These are phyloP conservation scores for Electrophaes corylata DNA, from an alignment of 2,888 invertebrate species.

Conservation along the genomic window DNA sequence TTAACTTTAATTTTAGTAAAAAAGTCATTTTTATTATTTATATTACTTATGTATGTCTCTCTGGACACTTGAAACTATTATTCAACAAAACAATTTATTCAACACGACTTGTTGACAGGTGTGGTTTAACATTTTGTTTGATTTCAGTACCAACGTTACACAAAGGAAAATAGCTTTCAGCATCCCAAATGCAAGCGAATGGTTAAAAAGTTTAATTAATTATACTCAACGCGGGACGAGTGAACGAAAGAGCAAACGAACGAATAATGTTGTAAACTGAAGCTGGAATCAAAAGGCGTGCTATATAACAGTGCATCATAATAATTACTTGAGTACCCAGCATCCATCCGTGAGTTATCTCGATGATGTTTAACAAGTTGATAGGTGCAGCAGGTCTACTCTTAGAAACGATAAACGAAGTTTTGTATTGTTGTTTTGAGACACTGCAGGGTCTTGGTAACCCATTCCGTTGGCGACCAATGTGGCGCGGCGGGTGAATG, in stretches of 20 bases:
- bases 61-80: background rate
- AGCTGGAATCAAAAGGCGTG: background rate
- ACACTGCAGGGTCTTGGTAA: too few species aligned
- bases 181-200: slow-evolving; percentile 15
- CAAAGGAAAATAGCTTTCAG: slow-evolving; percentile 10
- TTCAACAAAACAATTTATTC: background rate
- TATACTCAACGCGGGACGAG: slow-evolving; percentile 19
- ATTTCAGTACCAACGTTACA: slow-evolving; percentile 3
- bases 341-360: too few species aligned
- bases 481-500: too few species aligned
- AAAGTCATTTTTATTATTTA: too few species aligned
- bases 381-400: too few species aligned
- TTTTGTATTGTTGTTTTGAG: too few species aligned
- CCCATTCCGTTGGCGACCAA: too few species aligned
- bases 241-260: slow-evolving; percentile 17
- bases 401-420: too few species aligned
- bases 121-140: background rate
- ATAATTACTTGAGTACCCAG: too few species aligned
- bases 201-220: slow-evolving; percentile 35
- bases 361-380: too few species aligned
- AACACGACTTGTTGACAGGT: background rate
- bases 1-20: too few species aligned
- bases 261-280: slow-evolving; percentile 30
- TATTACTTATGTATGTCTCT: too few species aligned
- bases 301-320: background rate